Percentiles rank a stretch among this genome's conserved stretches.
Evolutionary conservation across 2,888 invertebrate genomes (phyloP).

Genomic region (Lycocerus yunnanus): DNA sequence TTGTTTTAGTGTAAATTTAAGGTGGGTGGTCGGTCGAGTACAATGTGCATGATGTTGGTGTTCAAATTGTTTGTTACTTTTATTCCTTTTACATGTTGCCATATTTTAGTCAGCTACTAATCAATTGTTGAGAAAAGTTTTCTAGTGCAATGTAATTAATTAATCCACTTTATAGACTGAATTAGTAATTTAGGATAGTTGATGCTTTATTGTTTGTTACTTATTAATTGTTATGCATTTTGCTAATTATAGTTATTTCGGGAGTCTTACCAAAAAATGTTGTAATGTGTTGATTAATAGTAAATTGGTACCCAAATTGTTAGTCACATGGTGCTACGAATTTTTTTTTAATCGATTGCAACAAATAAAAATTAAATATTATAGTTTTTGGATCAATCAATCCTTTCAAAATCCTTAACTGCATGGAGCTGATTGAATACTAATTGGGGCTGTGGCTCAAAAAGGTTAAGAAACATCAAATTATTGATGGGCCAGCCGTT

Average conservation of each 20-base stretch:
- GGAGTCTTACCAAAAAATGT: conserved; percentile 4
- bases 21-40: background rate
- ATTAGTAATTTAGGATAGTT: conserved; percentile 4
- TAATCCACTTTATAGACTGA: conserved; percentile 8
- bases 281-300: background rate
- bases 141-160: background rate
- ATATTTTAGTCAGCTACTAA: background rate
- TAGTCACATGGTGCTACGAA: conserved; percentile 10
- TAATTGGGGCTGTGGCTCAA: no score
- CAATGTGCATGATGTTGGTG: background rate
- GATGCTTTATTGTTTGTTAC: background rate
- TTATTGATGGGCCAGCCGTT: no score
- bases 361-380: conserved; percentile 8
- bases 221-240: conserved; percentile 6
- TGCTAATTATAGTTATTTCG: conserved; percentile 4
- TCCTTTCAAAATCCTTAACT: background rate
- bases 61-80: background rate
- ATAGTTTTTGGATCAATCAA: background rate
- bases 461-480: no score
- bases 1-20: conserved; percentile 7
- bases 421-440: background rate
- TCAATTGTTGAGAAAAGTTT: background rate
- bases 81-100: background rate
- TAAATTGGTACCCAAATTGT: conserved; percentile 9
- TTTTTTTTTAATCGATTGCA: conserved; percentile 12